Base-by-base conservation (phyloP, 2,797 vertebrate genomes). In the Hafferia zeledoni region DNA sequence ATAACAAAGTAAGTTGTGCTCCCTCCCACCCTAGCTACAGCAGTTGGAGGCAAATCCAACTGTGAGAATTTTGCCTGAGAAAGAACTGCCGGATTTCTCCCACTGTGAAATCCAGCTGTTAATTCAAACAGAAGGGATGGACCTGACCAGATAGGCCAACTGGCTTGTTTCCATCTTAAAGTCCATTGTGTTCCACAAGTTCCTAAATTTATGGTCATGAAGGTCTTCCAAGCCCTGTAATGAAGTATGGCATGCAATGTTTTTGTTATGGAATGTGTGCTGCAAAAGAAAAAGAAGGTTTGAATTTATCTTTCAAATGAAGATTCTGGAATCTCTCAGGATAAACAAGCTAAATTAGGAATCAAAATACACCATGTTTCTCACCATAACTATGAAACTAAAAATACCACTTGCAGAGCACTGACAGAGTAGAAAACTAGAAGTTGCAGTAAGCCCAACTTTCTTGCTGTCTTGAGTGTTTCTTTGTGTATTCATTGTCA, bases 121-220 rank as follows among this genome's bases (percentile, higher is more conserved):
- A 96, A 94, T 91, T 96, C 92, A 94, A 95, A 97, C 93, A 95
- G 91, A 95, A 94, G 93, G 93, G 94, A 96, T 96, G 96, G 94
- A 96, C 93, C 95, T 96, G 92, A 91, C 94, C 82, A 92, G 95
- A 96, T 95, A 95, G 94, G 95, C 96, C 96, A 97, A 31, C 91
- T 97, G 96, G 96, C 96, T 74, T 60, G 2, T 41, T 96, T 94
- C 96, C 95, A 96, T 92, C 69, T 78, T 88, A 49, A 92, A 95
- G 96, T 95, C 96, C 88, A 95, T 96, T 96, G 95, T 95, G 95
- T 95, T 96, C 91, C 56, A 8, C 93, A 79, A 95, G 86, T 67
- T 90, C 94, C 81, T 92, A 94, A 95, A 96, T 96, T 96, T 96
- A 97, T 96, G 92, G 91, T 92, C 56, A 5, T 87, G 91, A 96